Evolutionary conservation across 2,888 invertebrate genomes (phyloP).

Genomic region (Isotomurus palustris): DNA sequence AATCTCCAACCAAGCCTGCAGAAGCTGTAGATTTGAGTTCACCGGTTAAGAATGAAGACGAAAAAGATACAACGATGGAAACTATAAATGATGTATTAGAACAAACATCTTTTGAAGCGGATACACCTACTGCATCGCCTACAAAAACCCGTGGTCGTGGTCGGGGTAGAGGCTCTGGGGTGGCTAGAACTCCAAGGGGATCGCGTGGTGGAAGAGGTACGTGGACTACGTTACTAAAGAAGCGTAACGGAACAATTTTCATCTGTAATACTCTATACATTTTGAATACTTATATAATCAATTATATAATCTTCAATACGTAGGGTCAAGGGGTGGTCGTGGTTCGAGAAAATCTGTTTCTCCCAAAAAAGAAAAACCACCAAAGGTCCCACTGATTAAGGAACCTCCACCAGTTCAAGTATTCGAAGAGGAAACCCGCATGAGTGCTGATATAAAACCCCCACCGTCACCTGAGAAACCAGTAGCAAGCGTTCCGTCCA

Average conservation of each 20-base stretch:
- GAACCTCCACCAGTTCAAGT: conserved; percentile 49
- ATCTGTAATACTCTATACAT: no score
- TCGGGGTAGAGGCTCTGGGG: background rate
- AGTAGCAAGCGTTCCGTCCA: background rate
- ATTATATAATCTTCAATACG: no score
- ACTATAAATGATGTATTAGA: no score
- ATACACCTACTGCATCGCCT: background rate
- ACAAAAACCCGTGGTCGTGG: background rate
- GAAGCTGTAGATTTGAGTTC: no score
- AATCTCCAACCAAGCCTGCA: no score
- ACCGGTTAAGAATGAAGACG: no score
- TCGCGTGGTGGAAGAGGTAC: background rate
- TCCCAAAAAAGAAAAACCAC: conserved; percentile 22
- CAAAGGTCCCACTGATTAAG: conserved; percentile 11
- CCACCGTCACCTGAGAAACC: background rate
- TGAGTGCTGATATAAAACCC: conserved; percentile 52
- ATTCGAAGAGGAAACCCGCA: conserved; percentile 56
- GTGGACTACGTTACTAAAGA: no score
- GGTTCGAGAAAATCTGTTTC: conserved; percentile 19
- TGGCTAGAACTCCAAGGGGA: background rate
- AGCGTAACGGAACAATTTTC: no score
- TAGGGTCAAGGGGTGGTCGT: conserved; percentile 12
- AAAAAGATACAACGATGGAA: no score
- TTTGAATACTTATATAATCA: no score
- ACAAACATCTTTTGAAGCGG: background rate